Base-by-base conservation (phyloP, 1,140 invertebrate genomes). In the Babylonia areolata region DNA sequence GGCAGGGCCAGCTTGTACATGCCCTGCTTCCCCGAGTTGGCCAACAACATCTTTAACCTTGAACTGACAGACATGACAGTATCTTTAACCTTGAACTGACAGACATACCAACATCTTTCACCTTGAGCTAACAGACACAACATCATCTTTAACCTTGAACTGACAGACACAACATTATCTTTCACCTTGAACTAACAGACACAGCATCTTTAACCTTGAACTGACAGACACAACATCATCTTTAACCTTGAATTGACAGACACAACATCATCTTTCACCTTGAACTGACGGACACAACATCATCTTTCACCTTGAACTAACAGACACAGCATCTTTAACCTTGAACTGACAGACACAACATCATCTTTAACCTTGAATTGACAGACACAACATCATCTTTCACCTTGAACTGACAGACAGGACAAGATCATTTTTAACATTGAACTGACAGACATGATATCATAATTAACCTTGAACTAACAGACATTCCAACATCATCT, bases 1-100 rank as follows among this genome's bases (percentile, higher is more conserved):
- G 93, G 69, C 92, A 95, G 75, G 23, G 40, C 42, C 54, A 84
- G 94, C 90, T 92, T 94, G 94, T 88, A 94, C 9, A 87, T 87
- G n/a, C 84, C 77, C 28, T 84, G 78, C 35, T 85, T 87, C 40
- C 89, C 88, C 46, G 88, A 87, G 46, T 85, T 88, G 81, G 81
- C 83, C 64, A 91, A 82, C 69, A 90, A 85, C 88, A 90, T 91
- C 71, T 91, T 91, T 37, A 90, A 73, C 87, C 87, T 83, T 79
- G 88, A 88, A 73, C 90, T 91, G 2, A 51, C 46, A 51, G 17
- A n/a, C n/a, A n/a, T n/a, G n/a, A 82, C 69, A 90, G 86, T 87
- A 90, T 91, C 71, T 91, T 91, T 37, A 90, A 73, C 87, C 87
- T 83, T 79, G 88, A 88, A 73, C 90, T 91, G 2, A 51, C 46